A percentile compares a stretch with the other conserved stretches of the same genome.
Evolutionary conservation across 92 coral and sea anemone species (phyloP).

Genomic region (Montipora capitata): DNA sequence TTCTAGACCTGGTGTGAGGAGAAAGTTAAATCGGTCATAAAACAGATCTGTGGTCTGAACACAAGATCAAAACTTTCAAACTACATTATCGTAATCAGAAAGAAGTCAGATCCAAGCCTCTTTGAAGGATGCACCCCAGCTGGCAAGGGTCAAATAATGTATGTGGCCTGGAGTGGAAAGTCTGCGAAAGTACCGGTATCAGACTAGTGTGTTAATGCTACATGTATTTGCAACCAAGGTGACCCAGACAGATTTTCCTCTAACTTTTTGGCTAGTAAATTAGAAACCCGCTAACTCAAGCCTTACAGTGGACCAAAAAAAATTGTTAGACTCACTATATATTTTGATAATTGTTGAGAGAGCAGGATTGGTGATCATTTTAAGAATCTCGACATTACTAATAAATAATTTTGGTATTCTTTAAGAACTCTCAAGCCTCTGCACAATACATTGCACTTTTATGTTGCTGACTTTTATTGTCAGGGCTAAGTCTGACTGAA

Average conservation of each 20-base stretch:
- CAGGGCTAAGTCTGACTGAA: too few relatives aligned
- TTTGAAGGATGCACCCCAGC: constrained; percentile 28
- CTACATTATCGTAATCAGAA: constrained; percentile 7
- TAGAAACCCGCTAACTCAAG: too few relatives aligned
- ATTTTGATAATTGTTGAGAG: too few relatives aligned
- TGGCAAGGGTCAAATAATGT: not conserved
- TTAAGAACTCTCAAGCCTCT: too few relatives aligned
- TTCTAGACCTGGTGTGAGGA: constrained; percentile 11
- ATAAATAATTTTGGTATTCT: too few relatives aligned
- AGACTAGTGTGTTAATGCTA: not conserved
- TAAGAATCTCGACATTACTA: too few relatives aligned
- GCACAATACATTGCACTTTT: too few relatives aligned
- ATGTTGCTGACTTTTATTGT: too few relatives aligned
- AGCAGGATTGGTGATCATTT: too few relatives aligned
- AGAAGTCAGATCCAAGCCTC: not conserved
- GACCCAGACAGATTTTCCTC: not conserved
- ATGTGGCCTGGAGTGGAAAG: constrained; percentile 13
- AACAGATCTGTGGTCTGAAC: constrained; percentile 1
- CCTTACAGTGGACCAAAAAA: too few relatives aligned
- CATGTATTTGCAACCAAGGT: not conserved
- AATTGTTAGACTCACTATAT: too few relatives aligned
- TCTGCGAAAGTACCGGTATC: constrained; percentile 2
- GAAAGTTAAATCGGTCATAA: not conserved
- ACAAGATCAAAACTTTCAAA: constrained; percentile 1
- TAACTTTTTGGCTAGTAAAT: too few relatives aligned